Percentiles rank a stretch among this genome's conserved stretches.
phyloP scores from a whole-genome alignment of 2,888 invertebrate genomes.

The Pseudococcus jackbeardsleyi region DNA sequence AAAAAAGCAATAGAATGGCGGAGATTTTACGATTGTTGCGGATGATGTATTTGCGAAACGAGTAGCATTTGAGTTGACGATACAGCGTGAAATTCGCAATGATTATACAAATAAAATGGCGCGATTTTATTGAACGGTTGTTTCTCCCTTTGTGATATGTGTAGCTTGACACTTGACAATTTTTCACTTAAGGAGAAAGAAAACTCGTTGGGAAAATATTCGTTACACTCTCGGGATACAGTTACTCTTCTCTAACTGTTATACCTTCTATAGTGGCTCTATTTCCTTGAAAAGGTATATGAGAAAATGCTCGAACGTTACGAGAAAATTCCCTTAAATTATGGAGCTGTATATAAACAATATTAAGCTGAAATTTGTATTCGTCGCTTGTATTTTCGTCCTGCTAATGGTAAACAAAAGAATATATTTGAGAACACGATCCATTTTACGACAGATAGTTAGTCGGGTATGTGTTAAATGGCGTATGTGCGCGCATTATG shows the following conservation, averaged over 20 bases:
- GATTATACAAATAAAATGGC: conserved; percentile 27
- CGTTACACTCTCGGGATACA: conserved; percentile 23
- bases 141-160: conserved; percentile 13
- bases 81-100: conserved; percentile 21
- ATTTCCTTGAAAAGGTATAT: conserved; percentile 33
- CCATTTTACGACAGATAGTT: conserved; percentile 46
- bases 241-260: conserved; percentile 2
- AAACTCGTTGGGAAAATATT: conserved; percentile 10
- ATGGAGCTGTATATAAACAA: conserved; percentile 50
- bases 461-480: conserved; percentile 16
- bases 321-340: conserved; percentile 44
- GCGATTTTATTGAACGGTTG: conserved; percentile 30
- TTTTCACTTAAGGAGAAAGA: conserved; percentile 23
- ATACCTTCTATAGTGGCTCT: conserved; percentile 1
- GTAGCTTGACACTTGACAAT: background rate
- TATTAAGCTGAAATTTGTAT: conserved; percentile 60
- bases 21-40: background rate
- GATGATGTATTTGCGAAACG: conserved; percentile 6
- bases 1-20: background rate
- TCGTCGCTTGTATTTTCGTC: conserved; percentile 46
- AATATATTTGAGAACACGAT: conserved; percentile 49
- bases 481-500: conserved; percentile 35
- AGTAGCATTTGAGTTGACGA: conserved; percentile 2
- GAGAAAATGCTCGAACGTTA: conserved; percentile 37
- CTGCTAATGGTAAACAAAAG: conserved; percentile 54